Conservation (phyloP, 2,113 vertebrate genomes). For the Carlito syrichta region DNA sequence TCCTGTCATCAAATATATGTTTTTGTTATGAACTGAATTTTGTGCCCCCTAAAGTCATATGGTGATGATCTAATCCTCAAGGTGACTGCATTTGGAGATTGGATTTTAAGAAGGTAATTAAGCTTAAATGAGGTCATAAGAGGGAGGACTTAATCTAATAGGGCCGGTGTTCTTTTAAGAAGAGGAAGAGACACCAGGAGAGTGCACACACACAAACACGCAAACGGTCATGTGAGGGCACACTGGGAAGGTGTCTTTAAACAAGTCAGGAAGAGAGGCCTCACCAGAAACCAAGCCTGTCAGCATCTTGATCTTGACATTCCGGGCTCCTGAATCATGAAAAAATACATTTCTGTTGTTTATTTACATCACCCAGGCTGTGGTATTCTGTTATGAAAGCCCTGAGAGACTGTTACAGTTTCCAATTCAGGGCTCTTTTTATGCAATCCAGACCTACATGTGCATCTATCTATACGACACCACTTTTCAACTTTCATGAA, state of each 20-base stretch:
- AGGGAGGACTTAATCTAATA: background rate
- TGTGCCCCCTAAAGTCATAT: background rate
- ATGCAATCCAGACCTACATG: background rate
- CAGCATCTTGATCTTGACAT: background rate
- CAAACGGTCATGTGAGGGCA: background rate
- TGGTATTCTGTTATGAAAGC: background rate
- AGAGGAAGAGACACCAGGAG: background rate
- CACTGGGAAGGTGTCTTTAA: background rate
- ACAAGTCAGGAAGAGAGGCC: background rate
- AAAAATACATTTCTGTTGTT: background rate
- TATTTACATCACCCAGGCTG: background rate
- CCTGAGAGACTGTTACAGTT: background rate
- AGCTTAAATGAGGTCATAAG: background rate
- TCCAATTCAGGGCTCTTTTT: background rate
- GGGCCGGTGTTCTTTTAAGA: background rate
- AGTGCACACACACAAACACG: rapidly evolving
- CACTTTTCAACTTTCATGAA: background rate
- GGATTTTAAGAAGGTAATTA: background rate
- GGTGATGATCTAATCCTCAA: background rate
- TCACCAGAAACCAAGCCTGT: background rate
- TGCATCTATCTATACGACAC: background rate
- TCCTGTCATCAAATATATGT: background rate
- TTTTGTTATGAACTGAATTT: background rate
- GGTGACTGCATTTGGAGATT: background rate
- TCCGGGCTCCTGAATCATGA: background rate